Base-by-base conservation (phyloP, 2,113 vertebrate genomes). In the Platichthys flesus region DNA sequence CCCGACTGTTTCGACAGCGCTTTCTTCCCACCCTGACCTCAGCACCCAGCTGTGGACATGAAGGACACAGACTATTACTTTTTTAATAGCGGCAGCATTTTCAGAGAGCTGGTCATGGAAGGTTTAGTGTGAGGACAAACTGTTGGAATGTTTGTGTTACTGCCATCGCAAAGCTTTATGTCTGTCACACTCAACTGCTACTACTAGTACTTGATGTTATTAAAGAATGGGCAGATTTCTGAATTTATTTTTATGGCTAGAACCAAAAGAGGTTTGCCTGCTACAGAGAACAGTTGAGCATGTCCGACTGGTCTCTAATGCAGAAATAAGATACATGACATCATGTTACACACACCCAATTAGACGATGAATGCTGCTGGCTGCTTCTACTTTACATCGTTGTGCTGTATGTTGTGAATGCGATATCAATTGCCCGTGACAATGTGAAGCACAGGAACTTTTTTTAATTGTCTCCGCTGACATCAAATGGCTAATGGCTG, bases 11-110 rank as follows among this genome's bases (percentile, higher is more conserved):
- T 92, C 15, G 93, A 90, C 79, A 93, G 85, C 2, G 90, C 89
- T 81, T 95, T 95, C 89, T 94, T 94, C 62, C 91, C 88, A 65
- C 85, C 87, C 1, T 95, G 88, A 93, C 59, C 65, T 7, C 77
- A 58, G 26, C 6, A 3, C 21, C 15, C 35, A 31, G 51, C 15
- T 7, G 6, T 35, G n/a, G 0, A 23, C 5, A 21, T 61, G 28
- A 52, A 61, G 54, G 51, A 63, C 66, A 51, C 23, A 20, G 42
- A 75, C 31, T 69, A 31, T 67, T 67, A 24, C 56, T 45, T 59
- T 21, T 24, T 4, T 24, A 57, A 13, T 31, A 31, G 31, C 9
- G 18, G 23, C 26, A 18, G 21, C 47, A n/a, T 64, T 55, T 65
- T 71, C 56, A 60, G 15, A 54, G 26, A 61, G 56, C 8, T 57